A percentile compares a stretch with the other conserved stretches of the same genome.
Evolutionary conservation across 2,888 invertebrate species (phyloP).

Genomic region (Microplitis deprimator): DNA sequence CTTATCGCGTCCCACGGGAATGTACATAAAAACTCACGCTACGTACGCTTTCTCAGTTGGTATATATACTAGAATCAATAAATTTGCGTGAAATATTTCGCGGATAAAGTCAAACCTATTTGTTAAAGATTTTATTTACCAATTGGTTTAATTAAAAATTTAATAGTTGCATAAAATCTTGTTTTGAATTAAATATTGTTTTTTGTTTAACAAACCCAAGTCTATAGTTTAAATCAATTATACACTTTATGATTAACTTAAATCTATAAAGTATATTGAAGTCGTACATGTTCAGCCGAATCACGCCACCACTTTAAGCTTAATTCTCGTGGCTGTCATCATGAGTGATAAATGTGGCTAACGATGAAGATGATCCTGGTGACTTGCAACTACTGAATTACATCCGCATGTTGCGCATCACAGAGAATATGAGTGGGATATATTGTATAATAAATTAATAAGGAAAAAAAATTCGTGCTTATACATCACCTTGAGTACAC

Average conservation of each 20-base stretch:
- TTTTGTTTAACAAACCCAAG: background rate
- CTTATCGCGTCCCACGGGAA: slow-evolving; percentile 64
- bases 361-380: slow-evolving; percentile 63
- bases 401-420: slow-evolving; percentile 55
- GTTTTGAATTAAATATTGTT: background rate
- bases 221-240: background rate
- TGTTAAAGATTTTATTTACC: slow-evolving; percentile 19
- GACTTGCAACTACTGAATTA: slow-evolving; percentile 68
- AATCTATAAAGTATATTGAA: background rate
- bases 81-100: slow-evolving; percentile 66
- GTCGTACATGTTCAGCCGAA: slow-evolving; percentile 62
- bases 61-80: slow-evolving; percentile 56
- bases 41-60: slow-evolving; percentile 51
- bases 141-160: slow-evolving; percentile 52
- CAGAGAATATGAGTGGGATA: slow-evolving; percentile 7
- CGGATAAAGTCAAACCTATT: slow-evolving; percentile 56
- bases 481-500: slow-evolving; percentile 36
- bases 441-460: background rate
- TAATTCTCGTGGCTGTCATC: slow-evolving; percentile 63
- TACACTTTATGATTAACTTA: background rate
- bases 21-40: slow-evolving; percentile 61
- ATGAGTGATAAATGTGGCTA: slow-evolving; percentile 62
- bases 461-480: slow-evolving; percentile 24
- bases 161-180: background rate
- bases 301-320: slow-evolving; percentile 65